Conservation (phyloP, 2,113 vertebrate species). For the Neopipo cinnamomea region DNA sequence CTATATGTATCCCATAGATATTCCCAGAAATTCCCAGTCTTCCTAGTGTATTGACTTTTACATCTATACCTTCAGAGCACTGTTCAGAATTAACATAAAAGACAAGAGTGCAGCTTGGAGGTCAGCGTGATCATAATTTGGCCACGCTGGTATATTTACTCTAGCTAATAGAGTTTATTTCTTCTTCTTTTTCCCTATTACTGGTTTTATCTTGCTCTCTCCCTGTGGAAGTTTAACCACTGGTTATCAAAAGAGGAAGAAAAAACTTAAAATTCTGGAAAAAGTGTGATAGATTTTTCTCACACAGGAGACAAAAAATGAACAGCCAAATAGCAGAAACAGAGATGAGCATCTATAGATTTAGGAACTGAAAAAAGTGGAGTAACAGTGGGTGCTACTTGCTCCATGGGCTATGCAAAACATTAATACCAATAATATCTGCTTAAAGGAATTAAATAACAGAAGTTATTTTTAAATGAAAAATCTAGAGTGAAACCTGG, state of each 20-base stretch:
- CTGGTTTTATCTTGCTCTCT: not conserved
- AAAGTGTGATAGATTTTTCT: not conserved
- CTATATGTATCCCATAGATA: not conserved
- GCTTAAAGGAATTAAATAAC: not conserved
- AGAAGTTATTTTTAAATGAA: not conserved
- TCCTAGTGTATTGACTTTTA: not conserved
- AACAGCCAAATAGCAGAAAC: not conserved
- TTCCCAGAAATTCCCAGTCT: not conserved
- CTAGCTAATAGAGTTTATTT: conserved; percentile 29
- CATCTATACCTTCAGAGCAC: not conserved
- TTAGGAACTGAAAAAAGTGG: not conserved
- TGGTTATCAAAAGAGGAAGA: not conserved
- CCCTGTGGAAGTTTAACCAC: not conserved
- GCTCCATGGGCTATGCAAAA: not conserved
- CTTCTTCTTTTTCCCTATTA: not conserved
- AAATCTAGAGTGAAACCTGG: not conserved
- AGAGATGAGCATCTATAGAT: not conserved
- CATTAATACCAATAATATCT: not conserved
- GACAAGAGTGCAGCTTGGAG: conserved; percentile 10
- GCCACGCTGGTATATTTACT: conserved; percentile 2
- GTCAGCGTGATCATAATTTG: not conserved
- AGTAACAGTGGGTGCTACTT: not conserved
- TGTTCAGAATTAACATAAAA: not conserved
- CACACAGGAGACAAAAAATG: not conserved
- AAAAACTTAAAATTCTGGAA: not conserved